Base-by-base conservation (phyloP, 64 coral and sea anemone species). In the Stichodactyla mertensii region DNA sequence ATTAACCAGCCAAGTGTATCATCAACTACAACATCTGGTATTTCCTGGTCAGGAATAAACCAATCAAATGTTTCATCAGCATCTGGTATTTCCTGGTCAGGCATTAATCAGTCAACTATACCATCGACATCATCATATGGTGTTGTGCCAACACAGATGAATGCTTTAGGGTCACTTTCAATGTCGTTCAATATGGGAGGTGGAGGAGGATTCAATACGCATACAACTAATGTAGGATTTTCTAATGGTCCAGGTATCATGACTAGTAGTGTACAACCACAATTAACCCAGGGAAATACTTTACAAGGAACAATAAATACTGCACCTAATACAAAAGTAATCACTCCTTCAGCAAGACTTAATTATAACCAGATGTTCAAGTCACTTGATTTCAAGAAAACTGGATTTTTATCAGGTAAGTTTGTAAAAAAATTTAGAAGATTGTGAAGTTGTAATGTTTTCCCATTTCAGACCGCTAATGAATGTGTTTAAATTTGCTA, bases 321-420 rank as follows among this genome's bases (percentile, higher is more conserved):
- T 66, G 16, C 79, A 22, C n/a, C 55, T 57, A 84, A 5, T 84
- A 19, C 52, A 52, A 85, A 57, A 15, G 79, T 79, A 55, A 96
- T 96, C n/a, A 85, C 91, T 55, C 80, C 87, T 16, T 16, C 71
- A 22, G 80, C 88, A 20, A 92, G 90, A 62, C 86, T 98, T 5
- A 98, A 98, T 80, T 98, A 90, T 82, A 98, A 94, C 62, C 93
- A 98, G 74, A 89, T 98, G 90, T 98, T 98, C 51, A 98, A 98
- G 64, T 86, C 90, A 36, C 83, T 91, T 74, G 92, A 98, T 87
- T 94, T 89, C 87, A 79, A 94, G 27, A 91, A 98, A 77, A 90
- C 87, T 83, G 96, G 96, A 52, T 90, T 94, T 78, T 92, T 98
- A 79, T 87, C 90, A 90, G 96, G 96, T 98, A 54, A 82, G 86